These are phyloP conservation scores for Boloria euphrosyne DNA, from an alignment of 2,888 invertebrate species.

Conservation along the genomic window DNA sequence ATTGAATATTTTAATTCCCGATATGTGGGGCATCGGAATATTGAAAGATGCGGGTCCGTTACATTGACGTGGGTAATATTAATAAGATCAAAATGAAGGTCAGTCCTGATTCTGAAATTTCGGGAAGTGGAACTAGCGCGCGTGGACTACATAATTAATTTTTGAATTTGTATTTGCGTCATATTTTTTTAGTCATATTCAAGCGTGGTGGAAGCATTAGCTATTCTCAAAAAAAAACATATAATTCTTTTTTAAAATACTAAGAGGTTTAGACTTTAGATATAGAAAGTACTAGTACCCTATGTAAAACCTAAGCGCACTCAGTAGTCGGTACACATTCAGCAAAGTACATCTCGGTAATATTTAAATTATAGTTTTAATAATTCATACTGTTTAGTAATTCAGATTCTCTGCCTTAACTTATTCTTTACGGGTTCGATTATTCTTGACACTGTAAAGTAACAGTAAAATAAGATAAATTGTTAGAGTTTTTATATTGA, in stretches of 20 bases:
- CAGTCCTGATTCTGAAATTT: constrained; percentile 27
- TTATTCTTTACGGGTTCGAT: constrained; percentile 10
- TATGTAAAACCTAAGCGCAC: background rate
- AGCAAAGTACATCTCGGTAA: constrained; percentile 40
- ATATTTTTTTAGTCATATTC: background rate
- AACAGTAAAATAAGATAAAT: background rate
- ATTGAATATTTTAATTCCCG: background rate
- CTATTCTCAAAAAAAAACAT: too few species aligned
- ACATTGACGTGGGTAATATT: constrained; percentile 31
- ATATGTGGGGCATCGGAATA: constrained; percentile 37
- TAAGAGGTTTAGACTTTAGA: too few species aligned
- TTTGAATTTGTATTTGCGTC: constrained; percentile 8
- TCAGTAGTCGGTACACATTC: background rate
- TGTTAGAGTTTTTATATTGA: background rate
- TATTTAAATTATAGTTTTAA: constrained; percentile 23
- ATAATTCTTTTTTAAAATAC: too few species aligned
- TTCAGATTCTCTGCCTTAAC: constrained; percentile 38
- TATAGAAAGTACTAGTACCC: background rate
- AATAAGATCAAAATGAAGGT: constrained; percentile 23
- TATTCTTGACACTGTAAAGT: constrained; percentile 31
- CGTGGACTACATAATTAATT: constrained; percentile 33
- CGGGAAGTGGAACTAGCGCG: constrained; percentile 23
- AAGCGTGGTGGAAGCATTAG: too few species aligned
- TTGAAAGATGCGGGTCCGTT: constrained; percentile 37
- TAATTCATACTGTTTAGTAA: constrained; percentile 36